phyloP scores from a whole-genome alignment of 1,140 invertebrate genomes.

The Drosophila nasuta region DNA sequence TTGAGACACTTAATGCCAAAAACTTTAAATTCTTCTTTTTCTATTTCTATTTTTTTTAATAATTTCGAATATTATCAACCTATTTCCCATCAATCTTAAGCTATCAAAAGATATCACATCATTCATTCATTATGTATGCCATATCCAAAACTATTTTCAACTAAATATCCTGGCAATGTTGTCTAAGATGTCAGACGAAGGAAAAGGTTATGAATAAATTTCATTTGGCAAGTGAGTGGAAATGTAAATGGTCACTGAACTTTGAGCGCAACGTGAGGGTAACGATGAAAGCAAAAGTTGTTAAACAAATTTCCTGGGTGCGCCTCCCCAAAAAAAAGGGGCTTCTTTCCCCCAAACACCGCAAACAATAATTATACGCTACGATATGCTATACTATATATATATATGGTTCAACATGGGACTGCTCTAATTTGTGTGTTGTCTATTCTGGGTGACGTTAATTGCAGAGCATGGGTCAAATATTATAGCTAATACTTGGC shows the following conservation, averaged over 20 bases:
- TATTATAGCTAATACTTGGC: conserved; percentile 69
- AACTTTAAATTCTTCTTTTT: too few species aligned
- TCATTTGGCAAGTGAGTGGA: conserved; percentile 12
- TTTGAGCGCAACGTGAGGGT: not conserved
- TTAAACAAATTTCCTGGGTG: conserved; percentile 8
- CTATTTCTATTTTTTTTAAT: too few species aligned
- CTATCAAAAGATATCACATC: conserved; percentile 6
- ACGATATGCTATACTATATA: conserved; percentile 15
- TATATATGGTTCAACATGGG: not conserved
- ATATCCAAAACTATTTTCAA: conserved; percentile 19
- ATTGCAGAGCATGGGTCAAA: conserved; percentile 77
- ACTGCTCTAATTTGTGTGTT: conserved; percentile 67
- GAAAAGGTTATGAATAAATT: conserved; percentile 39
- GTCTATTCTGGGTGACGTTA: conserved; percentile 74
- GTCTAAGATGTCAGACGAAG: conserved; percentile 6
- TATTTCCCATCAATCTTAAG: not conserved
- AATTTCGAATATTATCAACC: too few species aligned
- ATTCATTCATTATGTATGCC: not conserved
- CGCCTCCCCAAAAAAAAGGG: not conserved
- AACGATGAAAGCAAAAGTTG: conserved; percentile 22
- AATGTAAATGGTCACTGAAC: conserved; percentile 1
- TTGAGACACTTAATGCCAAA: too few species aligned
- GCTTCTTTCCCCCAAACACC: not conserved
- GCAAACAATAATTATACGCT: conserved; percentile 69
- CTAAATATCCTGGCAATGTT: conserved; percentile 16